Evolutionary conservation across 2,797 vertebrate species (phyloP).

Genomic region (Meriones psammophilus): DNA sequence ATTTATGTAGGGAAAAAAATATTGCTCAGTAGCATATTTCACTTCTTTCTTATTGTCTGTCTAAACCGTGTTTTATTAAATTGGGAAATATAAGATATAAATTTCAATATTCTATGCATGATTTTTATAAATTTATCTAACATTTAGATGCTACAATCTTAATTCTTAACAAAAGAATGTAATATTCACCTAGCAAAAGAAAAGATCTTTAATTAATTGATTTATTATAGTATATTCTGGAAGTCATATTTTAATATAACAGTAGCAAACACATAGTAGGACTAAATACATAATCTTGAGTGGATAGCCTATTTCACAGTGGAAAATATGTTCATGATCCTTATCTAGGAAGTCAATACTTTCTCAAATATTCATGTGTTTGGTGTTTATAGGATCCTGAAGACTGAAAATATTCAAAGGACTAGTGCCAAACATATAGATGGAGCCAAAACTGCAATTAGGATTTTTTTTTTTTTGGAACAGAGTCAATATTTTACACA

Average conservation of each 20-base stretch:
- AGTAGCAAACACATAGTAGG: not conserved
- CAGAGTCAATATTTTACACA: slow-evolving; percentile 33
- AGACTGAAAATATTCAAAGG: not conserved
- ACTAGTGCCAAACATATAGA: slow-evolving; percentile 8
- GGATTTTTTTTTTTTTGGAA: slow-evolving; percentile 23
- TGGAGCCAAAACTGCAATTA: slow-evolving; percentile 66
- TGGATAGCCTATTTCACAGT: not conserved
- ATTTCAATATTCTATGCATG: not conserved
- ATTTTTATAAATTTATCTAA: not conserved
- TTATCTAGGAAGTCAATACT: slow-evolving; percentile 27
- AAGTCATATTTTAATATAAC: not conserved
- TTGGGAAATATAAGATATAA: not conserved
- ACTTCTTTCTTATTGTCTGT: not conserved
- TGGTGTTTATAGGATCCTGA: slow-evolving; percentile 30
- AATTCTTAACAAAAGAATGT: not conserved
- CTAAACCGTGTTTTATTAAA: not conserved
- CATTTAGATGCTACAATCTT: not conserved
- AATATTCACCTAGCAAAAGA: slow-evolving; percentile 32
- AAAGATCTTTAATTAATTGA: slow-evolving; percentile 2
- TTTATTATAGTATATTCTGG: not conserved
- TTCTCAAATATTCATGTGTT: slow-evolving; percentile 65
- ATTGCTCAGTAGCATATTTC: not conserved
- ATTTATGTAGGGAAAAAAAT: not conserved
- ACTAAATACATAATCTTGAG: slow-evolving; percentile 7
- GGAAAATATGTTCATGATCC: not conserved